Conservation (phyloP, 2,113 vertebrate genomes). For the Lipotes vexillifer region DNA sequence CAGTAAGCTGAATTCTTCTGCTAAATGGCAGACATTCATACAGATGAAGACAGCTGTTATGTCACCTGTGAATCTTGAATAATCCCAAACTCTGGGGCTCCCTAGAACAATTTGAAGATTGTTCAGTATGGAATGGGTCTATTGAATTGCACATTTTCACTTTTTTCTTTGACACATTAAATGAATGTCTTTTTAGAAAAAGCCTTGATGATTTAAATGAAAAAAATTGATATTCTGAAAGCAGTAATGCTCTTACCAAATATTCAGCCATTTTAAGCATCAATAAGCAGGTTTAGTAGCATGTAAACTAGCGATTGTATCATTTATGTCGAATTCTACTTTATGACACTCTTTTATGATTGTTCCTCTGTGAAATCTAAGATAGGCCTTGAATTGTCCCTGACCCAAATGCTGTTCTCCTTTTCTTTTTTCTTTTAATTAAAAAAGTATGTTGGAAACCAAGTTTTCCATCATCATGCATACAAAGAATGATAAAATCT, state of each 20-base stretch:
- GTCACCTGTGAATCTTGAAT: not conserved
- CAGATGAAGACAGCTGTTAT: not conserved
- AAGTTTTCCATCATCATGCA: not conserved
- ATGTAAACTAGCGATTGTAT: not conserved
- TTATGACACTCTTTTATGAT: not conserved
- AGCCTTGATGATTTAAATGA: not conserved
- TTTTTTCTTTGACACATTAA: not conserved
- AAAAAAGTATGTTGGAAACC: not conserved
- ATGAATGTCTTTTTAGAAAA: not conserved
- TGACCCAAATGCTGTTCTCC: not conserved
- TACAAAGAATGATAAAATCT: not conserved
- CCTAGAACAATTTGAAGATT: not conserved
- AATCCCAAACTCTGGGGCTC: not conserved
- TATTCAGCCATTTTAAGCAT: conserved; percentile 3
- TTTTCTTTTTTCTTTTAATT: not conserved
- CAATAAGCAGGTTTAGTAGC: not conserved
- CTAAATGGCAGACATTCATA: not conserved
- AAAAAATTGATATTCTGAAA: conserved; percentile 23
- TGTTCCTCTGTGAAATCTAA: not conserved
- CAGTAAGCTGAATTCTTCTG: not conserved
- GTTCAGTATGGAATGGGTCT: not conserved
- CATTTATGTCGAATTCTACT: conserved; percentile 7
- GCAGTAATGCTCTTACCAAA: not conserved
- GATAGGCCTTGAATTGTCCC: not conserved
- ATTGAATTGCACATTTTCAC: not conserved